Evolutionary conservation across 2,797 vertebrate genomes (phyloP).

Genomic region (Diplodus puntazzo): DNA sequence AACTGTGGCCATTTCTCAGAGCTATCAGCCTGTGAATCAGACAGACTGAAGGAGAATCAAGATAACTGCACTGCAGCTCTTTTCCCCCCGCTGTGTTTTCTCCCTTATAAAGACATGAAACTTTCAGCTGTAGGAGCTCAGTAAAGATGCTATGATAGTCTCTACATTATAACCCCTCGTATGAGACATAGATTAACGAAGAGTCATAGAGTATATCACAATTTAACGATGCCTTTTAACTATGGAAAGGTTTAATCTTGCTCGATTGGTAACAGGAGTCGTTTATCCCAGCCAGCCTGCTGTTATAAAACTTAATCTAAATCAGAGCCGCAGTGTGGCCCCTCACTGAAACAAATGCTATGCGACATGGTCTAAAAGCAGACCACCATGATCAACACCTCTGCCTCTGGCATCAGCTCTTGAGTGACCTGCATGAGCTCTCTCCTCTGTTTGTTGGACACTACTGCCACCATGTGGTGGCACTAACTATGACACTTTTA

Average conservation of each 20-base stretch:
- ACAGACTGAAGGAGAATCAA: constrained; percentile 17
- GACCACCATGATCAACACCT: constrained; percentile 74
- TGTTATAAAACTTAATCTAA: constrained; percentile 20
- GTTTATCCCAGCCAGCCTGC: constrained; percentile 3
- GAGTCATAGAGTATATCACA: constrained; percentile 5
- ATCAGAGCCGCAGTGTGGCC: constrained; percentile 25
- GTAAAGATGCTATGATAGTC: not conserved
- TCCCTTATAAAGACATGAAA: constrained; percentile 48
- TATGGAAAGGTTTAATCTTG: constrained; percentile 11
- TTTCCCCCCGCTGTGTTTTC: constrained; percentile 2
- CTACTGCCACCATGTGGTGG: constrained; percentile 68
- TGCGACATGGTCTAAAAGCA: constrained; percentile 71
- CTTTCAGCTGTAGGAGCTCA: constrained; percentile 12
- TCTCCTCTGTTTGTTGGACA: not conserved
- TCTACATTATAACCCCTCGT: not conserved
- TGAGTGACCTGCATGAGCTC: constrained; percentile 30
- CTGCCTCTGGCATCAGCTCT: constrained; percentile 32
- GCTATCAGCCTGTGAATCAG: constrained; percentile 52
- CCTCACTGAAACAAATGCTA: constrained; percentile 58
- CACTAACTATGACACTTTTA: not conserved
- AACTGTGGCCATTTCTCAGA: constrained; percentile 42
- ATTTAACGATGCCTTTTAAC: constrained; percentile 8
- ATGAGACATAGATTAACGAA: constrained; percentile 38
- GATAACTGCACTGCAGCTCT: constrained; percentile 29
- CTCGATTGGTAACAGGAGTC: constrained; percentile 12